Evolutionary conservation across 2,113 vertebrate species (phyloP).

Genomic region (Blennius ocellaris): DNA sequence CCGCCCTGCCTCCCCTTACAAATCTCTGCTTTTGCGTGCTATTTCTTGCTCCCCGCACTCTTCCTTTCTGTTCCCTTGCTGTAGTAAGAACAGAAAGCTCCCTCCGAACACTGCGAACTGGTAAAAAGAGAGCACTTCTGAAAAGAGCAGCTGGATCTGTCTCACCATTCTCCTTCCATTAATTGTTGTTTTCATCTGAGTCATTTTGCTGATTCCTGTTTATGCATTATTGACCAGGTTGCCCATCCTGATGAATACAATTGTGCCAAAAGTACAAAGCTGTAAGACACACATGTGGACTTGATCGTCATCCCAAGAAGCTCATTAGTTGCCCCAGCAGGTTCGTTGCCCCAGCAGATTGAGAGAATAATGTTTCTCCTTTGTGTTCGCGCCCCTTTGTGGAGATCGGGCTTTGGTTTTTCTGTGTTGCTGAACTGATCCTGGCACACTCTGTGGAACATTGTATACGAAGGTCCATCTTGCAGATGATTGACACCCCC

Average conservation of each 20-base stretch:
- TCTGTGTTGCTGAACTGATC: constrained; percentile 59
- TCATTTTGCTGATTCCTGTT: constrained; percentile 40
- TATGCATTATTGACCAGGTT: constrained; percentile 40
- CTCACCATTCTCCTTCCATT: constrained; percentile 22
- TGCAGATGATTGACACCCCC: constrained; percentile 59
- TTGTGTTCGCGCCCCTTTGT: constrained; percentile 55
- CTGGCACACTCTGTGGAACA: constrained; percentile 59
- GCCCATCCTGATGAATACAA: constrained; percentile 18
- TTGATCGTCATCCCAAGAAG: constrained; percentile 47
- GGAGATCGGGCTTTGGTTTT: constrained; percentile 49
- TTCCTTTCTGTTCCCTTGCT: constrained; percentile 54
- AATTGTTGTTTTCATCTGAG: constrained; percentile 40
- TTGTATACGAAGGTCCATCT: constrained; percentile 52
- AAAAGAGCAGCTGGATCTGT: constrained; percentile 57
- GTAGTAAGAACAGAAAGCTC: constrained; percentile 46
- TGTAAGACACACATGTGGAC: constrained; percentile 30
- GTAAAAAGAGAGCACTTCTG: constrained; percentile 47
- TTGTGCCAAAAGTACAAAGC: constrained; percentile 20
- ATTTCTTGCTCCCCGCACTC: constrained; percentile 74
- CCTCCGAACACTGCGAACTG: constrained; percentile 47
- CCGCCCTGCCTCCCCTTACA: constrained; percentile 56
- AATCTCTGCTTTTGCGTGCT: constrained; percentile 71
- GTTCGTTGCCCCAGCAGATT: constrained; percentile 46
- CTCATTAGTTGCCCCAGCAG: constrained; percentile 40
- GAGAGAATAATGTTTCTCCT: constrained; percentile 52